Evolutionary conservation across 1,140 invertebrate genomes (phyloP), one percentile per base, ranked within the genome.

Genomic region (Planococcus citri): DNA sequence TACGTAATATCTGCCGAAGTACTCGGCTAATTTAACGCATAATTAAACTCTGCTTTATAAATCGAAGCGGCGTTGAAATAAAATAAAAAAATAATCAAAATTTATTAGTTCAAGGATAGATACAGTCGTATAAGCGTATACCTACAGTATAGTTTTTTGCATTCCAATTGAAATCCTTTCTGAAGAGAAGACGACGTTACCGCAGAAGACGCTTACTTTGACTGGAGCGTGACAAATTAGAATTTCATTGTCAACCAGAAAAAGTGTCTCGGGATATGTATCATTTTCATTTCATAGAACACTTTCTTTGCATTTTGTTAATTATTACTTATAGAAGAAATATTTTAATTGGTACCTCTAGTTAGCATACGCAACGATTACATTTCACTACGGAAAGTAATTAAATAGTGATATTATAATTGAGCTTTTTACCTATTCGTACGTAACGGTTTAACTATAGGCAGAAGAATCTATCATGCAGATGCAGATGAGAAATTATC

Each of bases 391-490:
- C 17, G 3, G 41, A n/a, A 51, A 37, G 33, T 51, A 51, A 51
- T 51, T 51, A 51, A 51, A 51, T 51, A 51, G 41, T 51, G 41
- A 51, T n/a, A n/a, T 51, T 51, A 51, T 51, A 51, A 51, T 51
- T 51, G 17, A 51, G 41, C n/a, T 14, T 17, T 51, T 51, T 51
- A 20, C n/a, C 41, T 17, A 51, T 51, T 51, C 41, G 41, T 17
- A 20, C 10, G n/a, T 51, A 51, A 51, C 6, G 41, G 41, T 51
- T 37, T 14, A 37, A n/a, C n/a, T n/a, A n/a, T n/a, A n/a, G n/a
- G n/a, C n/a, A n/a, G n/a, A 51, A 17, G 2, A 2, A 51, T 51
- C n/a, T 17, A 51, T 51, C n/a, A 9, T 20, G n/a, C n/a, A n/a
- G n/a, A n/a, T n/a, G n/a, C n/a, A n/a, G 41, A 51, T 51, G 41